Conservation (phyloP, 2,888 invertebrate species). For the Blastobasis adustella region DNA sequence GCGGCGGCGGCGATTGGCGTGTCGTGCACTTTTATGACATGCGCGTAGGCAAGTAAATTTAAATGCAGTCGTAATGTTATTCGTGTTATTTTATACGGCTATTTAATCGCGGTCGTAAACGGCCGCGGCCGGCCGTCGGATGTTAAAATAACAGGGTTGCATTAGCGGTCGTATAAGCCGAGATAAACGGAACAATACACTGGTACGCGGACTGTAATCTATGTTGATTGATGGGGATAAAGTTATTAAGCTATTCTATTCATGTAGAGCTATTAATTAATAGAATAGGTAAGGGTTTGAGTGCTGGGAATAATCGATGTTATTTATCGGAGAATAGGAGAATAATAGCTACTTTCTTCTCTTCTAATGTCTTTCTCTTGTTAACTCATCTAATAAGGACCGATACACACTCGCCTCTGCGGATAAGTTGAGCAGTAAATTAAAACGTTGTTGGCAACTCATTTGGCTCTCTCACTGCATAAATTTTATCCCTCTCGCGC, state of each 20-base stretch:
- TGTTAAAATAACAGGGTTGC: conserved; percentile 16
- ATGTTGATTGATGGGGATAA: too few relatives aligned
- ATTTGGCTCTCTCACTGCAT: conserved; percentile 1
- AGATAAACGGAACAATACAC: conserved; percentile 30
- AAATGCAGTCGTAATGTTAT: conserved; percentile 31
- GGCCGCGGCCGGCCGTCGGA: conserved; percentile 15
- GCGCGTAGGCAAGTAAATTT: conserved; percentile 26
- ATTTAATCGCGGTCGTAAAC: conserved; percentile 31
- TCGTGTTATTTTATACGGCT: conserved; percentile 30
- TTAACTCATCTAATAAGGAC: conserved; percentile 13
- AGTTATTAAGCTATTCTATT: too few relatives aligned
- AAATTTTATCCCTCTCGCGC: neutral
- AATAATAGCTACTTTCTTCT: too few relatives aligned
- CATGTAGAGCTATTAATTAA: too few relatives aligned
- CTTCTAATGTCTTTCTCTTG: too few relatives aligned
- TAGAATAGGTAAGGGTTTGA: too few relatives aligned
- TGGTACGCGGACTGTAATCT: too few relatives aligned
- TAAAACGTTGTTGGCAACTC: neutral
- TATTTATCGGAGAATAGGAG: too few relatives aligned
- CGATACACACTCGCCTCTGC: neutral
- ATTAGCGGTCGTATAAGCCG: conserved; percentile 20
- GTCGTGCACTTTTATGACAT: conserved; percentile 32
- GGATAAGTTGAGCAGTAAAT: conserved; percentile 2
- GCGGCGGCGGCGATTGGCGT: conserved; percentile 13
- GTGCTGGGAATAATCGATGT: too few relatives aligned